Percentiles rank a stretch among this genome's conserved stretches.
Evolutionary conservation across 2,113 vertebrate species (phyloP).

Genomic region (Pachypanchax playfairii): DNA sequence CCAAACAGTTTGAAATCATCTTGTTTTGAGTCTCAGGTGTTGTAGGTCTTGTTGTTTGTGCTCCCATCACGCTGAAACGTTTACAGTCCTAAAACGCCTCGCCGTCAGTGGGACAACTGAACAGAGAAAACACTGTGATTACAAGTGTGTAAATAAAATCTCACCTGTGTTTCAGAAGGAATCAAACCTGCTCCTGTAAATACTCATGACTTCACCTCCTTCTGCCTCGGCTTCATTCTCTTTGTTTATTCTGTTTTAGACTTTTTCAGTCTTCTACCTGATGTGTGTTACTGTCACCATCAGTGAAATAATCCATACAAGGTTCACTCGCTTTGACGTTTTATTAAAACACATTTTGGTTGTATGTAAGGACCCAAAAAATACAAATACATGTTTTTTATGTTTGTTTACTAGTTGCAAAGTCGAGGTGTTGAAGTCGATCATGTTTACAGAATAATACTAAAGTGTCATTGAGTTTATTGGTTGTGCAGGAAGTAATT

Average conservation of each 20-base stretch:
- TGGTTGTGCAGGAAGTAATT: background rate
- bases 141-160: background rate
- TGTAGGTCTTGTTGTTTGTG: conserved; percentile 18
- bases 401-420: conserved; percentile 20
- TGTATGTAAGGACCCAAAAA: conserved; percentile 55
- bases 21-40: conserved; percentile 37
- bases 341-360: conserved; percentile 39
- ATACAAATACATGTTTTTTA: conserved; percentile 44
- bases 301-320: conserved; percentile 49
- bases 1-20: background rate
- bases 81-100: conserved; percentile 47
- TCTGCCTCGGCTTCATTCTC: conserved; percentile 24
- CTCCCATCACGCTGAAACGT: conserved; percentile 24
- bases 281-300: conserved; percentile 30
- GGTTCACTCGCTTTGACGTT: conserved; percentile 48
- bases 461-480: conserved; percentile 18
- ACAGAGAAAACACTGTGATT: conserved; percentile 24
- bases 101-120: conserved; percentile 13
- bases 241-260: conserved; percentile 39
- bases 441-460: conserved; percentile 38
- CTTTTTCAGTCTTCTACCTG: conserved; percentile 36
- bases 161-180: conserved; percentile 1
- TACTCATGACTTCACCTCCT: background rate
- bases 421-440: conserved; percentile 55
- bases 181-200: conserved; percentile 6